Evolutionary conservation across 2,113 vertebrate species (phyloP).

Genomic region (Helogale parvula): DNA sequence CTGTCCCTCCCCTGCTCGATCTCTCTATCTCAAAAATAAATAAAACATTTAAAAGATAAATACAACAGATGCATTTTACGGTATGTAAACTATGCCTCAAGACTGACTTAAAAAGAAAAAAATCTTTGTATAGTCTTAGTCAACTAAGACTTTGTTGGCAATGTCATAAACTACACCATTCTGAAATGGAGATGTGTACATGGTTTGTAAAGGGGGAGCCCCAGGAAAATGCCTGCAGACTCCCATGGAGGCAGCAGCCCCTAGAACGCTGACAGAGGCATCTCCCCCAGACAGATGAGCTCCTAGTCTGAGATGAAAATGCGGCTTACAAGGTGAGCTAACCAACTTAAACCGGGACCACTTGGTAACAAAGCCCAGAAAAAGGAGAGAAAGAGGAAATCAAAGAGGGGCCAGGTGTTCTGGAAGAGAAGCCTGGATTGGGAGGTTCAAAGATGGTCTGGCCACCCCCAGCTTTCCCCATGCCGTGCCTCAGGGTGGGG

Average conservation of each 20-base stretch:
- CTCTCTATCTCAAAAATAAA: no score
- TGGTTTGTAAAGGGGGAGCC: neutral
- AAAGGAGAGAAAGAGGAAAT: neutral
- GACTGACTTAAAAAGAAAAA: neutral
- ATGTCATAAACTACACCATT: neutral
- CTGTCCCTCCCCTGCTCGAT: no score
- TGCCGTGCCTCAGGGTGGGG: rapidly evolving
- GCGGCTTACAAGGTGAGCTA: neutral
- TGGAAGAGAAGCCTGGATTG: neutral
- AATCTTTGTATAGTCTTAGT: neutral
- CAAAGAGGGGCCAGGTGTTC: neutral
- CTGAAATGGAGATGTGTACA: neutral
- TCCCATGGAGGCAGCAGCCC: neutral
- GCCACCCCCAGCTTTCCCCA: neutral
- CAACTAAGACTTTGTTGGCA: neutral
- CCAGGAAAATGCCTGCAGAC: neutral
- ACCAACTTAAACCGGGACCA: neutral
- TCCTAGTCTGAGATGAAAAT: neutral
- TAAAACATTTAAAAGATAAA: no score
- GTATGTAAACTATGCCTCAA: neutral
- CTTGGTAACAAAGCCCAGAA: neutral
- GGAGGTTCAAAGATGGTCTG: neutral
- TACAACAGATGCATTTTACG: neutral
- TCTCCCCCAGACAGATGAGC: neutral
- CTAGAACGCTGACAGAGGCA: rapidly evolving